Evolutionary conservation across 1,140 invertebrate genomes (phyloP), one percentile per base, ranked within the genome.

Genomic region (Ptiloglossa arizonensis): DNA sequence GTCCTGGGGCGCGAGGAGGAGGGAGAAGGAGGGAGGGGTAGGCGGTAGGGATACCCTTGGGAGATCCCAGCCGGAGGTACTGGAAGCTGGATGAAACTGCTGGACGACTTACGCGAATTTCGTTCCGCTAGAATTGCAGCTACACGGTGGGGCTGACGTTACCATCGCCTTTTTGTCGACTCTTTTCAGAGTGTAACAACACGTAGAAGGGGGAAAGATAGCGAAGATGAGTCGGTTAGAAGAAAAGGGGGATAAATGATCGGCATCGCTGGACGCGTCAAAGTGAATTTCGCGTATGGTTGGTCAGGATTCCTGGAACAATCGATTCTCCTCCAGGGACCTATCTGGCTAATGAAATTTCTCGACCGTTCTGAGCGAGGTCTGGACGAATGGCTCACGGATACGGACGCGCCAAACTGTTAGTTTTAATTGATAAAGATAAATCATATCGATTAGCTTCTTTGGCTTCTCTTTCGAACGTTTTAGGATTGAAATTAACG

Each of bases 301-400:
- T 46, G 50, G 72, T 27, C 59, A 22, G 62, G 64, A 63, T 78
- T 80, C 79, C 77, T 64, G 57, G 72, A 71, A 74, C 75, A 70
- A 86, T 81, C 84, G 73, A 83, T 81, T 79, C 70, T 54, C 78
- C 81, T 78, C 73, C 67, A 60, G 79, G 81, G 79, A 85, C 76
- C 79, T 71, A 80, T 82, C 56, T 70, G 66, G 73, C 59, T 80
- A 83, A 86, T 86, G 78, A 86, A 86, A 86, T 86, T 82, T 82
- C 80, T 79, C n/a, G 48, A 24, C 63, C n/a, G 50, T 27, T 13
- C 70, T n/a, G n/a, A 13, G 8, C 41, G 9, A 13, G 41, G 11
- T 13, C 41, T 41, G 41, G 9, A 8, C 35, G 9, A 35, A 35
- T n/a, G n/a, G n/a, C n/a, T n/a, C n/a, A n/a, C n/a, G 35, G 35